Base-by-base conservation (phyloP, 2,888 invertebrate species). In the Amphipoea lucens region DNA sequence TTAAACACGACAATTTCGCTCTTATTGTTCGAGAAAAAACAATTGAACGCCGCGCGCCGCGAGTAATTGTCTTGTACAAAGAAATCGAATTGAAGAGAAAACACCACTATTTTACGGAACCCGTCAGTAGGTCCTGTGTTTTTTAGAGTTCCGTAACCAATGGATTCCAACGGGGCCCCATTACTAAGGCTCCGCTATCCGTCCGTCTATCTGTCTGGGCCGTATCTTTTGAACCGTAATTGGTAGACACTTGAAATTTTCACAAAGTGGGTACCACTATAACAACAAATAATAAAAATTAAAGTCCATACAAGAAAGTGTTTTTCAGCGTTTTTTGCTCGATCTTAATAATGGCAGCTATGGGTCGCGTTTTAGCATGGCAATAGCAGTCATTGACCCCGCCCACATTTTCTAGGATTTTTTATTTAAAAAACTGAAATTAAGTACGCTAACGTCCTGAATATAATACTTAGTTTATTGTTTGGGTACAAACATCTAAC, bases 21-120 rank as follows among this genome's bases (percentile, higher is more conserved):
- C 40, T 74, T 69, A 76, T 83, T 79, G 74, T 80, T 63, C 12
- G 23, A 67, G 63, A 23, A 70, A 70, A 83, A 85, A 87, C 85
- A 85, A 85, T 81, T 69, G 79, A 45, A 80, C 66, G 72, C 67
- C 65, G 65, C 71, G 63, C 66, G 72, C 67, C 65, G 65, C 71
- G 63, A 70, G 83, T 85, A 87, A 88, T 88, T 85, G 82, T 79
- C 29, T 67, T 54, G 40, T 69, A 82, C 86, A 88, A 88, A 85
- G 85, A 82, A 81, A 84, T 87, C 69, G 77, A 85, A 88, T 85
- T 82, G 72, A 75, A 81, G 73, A 77, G 75, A 76, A 75, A 86
- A 83, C 78, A 82, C 63, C 75, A 79, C 88, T 79, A 82, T 74
- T 74, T 82, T 74, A 76, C 40, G 57, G 74, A 68, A 60, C 29